Evolutionary conservation across 2,888 invertebrate species (phyloP).

Genomic region (Pteria penguin): DNA sequence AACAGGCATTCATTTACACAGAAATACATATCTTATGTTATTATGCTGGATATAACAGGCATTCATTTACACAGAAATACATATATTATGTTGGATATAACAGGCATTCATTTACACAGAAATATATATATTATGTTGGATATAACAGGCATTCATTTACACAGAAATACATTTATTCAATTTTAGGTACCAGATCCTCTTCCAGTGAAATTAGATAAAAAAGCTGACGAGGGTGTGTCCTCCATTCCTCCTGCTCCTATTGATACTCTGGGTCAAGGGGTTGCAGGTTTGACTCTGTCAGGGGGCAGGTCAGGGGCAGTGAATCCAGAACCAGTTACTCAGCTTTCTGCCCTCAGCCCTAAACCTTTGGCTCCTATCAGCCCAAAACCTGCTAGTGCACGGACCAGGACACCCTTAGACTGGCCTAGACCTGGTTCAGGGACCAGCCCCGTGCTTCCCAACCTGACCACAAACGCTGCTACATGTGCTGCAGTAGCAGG

Average conservation of each 20-base stretch:
- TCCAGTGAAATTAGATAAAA: constrained; percentile 57
- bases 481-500: constrained; percentile 29
- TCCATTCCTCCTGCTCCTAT: constrained; percentile 10
- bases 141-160: no score
- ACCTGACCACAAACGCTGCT: constrained; percentile 19
- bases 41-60: no score
- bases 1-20: no score
- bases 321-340: constrained; percentile 56
- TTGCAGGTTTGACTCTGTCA: constrained; percentile 29
- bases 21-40: no score
- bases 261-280: constrained; percentile 21
- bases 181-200: constrained; percentile 60
- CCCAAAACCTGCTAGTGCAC: not conserved
- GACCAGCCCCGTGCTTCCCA: constrained; percentile 30
- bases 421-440: constrained; percentile 50
- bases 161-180: no score
- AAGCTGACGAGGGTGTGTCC: constrained; percentile 40
- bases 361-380: constrained; percentile 21
- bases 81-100: no score
- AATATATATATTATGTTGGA: no score
- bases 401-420: constrained; percentile 21
- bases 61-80: no score
- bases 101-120: no score
- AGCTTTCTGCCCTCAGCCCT: constrained; percentile 41
- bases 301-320: constrained; percentile 57